Base-by-base conservation (phyloP, 2,797 vertebrate genomes). In the Hybognathus amarus region DNA sequence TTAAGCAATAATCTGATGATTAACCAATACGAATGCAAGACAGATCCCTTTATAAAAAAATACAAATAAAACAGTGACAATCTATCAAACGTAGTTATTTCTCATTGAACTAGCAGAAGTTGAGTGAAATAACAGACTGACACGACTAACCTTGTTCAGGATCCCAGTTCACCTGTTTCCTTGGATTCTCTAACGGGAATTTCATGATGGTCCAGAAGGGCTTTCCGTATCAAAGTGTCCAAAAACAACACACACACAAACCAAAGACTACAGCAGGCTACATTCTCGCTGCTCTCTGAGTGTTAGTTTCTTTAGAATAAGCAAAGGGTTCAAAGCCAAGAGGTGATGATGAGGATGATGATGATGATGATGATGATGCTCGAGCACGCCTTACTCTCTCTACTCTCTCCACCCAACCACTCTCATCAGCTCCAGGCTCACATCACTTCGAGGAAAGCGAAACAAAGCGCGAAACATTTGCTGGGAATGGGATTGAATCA, bases 131-230 rank as follows among this genome's bases (percentile, higher is more conserved):
- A 33, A 24, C 5, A 4, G 13, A 13, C 42, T 18, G 20, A n/a
- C 88, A 80, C 80, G 89, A 97, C 98, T 92, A 92, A 99, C 98
- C 98, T 99, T 97, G 95, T 82, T 94, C 91, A 0, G 96, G 96
- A 91, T 98, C 96, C 97, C 97, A 98, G 94, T 98, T 98, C 92
- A 98, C 97, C 95, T 99, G 97, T 94, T 99, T 99, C 89, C 96
- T 96, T 89, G 96, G 97, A 91, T 92, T 97, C 93, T 99, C 97
- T 88, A 98, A 94, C 94, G 98, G 97, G 95, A 99, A 99, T 98
- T 98, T 99, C 98, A 99, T 99, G 89, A 94, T 93, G 96, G 87
- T 93, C 24, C 24, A 27, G 5, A 3, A 15, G 56, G 11, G 56
- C 56, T 61, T 24, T 15, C 5, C 7, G 6, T 33, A 73, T 66